Base-by-base conservation (phyloP, 1,140 invertebrate genomes). In the Wasmannia auropunctata region DNA sequence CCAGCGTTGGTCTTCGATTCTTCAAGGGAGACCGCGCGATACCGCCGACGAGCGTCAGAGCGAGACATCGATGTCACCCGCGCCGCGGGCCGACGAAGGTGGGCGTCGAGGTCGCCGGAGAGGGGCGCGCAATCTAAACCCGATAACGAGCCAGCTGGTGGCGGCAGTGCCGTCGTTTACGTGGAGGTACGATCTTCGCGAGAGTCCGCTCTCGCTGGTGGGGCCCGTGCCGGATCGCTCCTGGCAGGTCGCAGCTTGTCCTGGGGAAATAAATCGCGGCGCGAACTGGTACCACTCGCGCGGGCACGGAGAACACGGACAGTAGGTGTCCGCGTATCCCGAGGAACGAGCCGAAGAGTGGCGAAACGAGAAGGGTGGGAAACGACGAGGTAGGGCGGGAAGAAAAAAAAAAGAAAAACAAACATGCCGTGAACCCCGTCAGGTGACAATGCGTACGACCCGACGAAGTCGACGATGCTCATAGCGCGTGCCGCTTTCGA, bases 111-210 rank as follows among this genome's bases (percentile, higher is more conserved):
- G 79, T 62, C 40, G 65, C 4, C 22, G 76, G 14, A 90, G 90
- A 86, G 90, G 89, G 90, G 89, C 83, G 79, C 83, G 70, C 87
- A 91, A 91, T 91, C 90, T 83, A 91, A 91, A 88, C 87, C 90
- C 85, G 90, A 91, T 91, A 91, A 91, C 89, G 90, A 90, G 63
- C 87, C 89, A 90, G 90, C 89, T 91, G 89, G 89, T 85, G 79
- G 79, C 86, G 83, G 76, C 87, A 90, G 89, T 90, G 85, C 85
- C 90, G 90, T 90, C 89, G 87, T 91, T 90, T 88, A 88, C 90
- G 89, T 79, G 90, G 56, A 90, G 85, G 88, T 83, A 63, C 77
- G 63, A 74, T 46, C 62, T 81, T 80, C 75, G 79, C 62, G 86
- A 80, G 76, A 90, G 85, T 46, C 43, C 56, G 72, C 40, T 75